Base-by-base conservation (phyloP, 2,888 invertebrate genomes). In the Oegoconia quadripuncta region DNA sequence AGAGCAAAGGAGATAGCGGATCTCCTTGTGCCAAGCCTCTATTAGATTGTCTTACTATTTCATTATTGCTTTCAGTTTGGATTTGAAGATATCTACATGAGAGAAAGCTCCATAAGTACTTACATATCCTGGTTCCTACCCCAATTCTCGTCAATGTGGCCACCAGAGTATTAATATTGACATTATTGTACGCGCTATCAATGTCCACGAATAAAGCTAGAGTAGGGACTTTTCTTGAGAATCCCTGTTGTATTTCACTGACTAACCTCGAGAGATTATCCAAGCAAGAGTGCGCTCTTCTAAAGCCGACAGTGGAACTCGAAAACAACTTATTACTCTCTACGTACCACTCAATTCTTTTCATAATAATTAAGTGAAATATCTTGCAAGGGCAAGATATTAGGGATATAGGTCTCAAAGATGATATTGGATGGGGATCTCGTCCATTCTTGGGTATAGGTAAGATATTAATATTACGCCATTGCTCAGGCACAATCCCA, bases 21-120 rank as follows among this genome's bases (percentile, higher is more conserved):
- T 48, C 49, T 3, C 46, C 50, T 9, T 47, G 49, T 3, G 46
- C 42, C 26, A 48, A 12, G 4, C 50, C 50, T 12, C 17, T 16
- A 26, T n/a, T 14, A 2, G 32, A 30, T 13, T 6, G 8, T 25
- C 32, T 26, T 23, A 2, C 13, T 23, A 32, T 30, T 3, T 9
- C 13, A 34, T 27, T 11, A 14, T 12, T 13, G 7, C n/a, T n/a
- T n/a, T 18, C 5, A 16, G 12, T 15, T 8, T 25, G 15, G 9
- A 37, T 34, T 16, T 30, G 17, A 3, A 44, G 18, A n/a, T 16
- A 9, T 27, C 41, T 36, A n/a, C n/a, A n/a, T n/a, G n/a, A n/a
- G n/a, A n/a, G n/a, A n/a, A n/a, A n/a, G n/a, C n/a, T n/a, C n/a
- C n/a, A n/a, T n/a, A n/a, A n/a, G n/a, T n/a, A n/a, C n/a, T n/a